Evolutionary conservation across 1,140 invertebrate genomes (phyloP).

Genomic region (Asobara japonica): DNA sequence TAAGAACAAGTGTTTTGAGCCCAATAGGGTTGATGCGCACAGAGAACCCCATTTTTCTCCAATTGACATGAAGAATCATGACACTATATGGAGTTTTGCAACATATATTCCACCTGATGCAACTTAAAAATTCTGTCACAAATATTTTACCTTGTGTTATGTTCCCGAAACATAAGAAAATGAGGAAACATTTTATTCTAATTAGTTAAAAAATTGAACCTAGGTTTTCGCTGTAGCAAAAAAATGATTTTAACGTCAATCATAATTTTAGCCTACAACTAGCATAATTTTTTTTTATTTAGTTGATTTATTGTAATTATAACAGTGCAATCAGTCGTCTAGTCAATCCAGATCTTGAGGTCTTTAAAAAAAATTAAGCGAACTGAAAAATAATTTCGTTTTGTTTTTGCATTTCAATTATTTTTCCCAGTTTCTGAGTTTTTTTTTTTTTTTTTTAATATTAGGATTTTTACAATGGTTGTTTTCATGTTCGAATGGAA

Average conservation of each 20-base stretch:
- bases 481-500: too few species aligned
- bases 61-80: neutral
- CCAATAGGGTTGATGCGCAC: neutral
- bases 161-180: neutral
- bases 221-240: slow-evolving; percentile 19
- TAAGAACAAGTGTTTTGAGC: neutral
- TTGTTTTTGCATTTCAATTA: too few species aligned
- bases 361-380: slow-evolving; percentile 32
- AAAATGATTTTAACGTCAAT: slow-evolving; percentile 13
- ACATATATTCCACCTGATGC: neutral
- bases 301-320: slow-evolving; percentile 57
- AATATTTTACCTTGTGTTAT: neutral
- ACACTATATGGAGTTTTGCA: neutral
- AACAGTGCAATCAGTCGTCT: slow-evolving; percentile 65
- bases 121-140: neutral
- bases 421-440: too few species aligned
- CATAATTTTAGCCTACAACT: slow-evolving; percentile 39
- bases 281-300: slow-evolving; percentile 56
- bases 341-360: too few species aligned
- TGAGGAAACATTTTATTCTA: slow-evolving; percentile 14
- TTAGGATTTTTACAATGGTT: too few species aligned
- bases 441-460: too few species aligned
- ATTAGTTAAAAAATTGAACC: slow-evolving; percentile 21
- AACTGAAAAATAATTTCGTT: slow-evolving; percentile 26
- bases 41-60: neutral